Evolutionary conservation across 1,140 invertebrate genomes (phyloP), one percentile per base, ranked within the genome.

Genomic region (Ptiloglossa arizonensis): DNA sequence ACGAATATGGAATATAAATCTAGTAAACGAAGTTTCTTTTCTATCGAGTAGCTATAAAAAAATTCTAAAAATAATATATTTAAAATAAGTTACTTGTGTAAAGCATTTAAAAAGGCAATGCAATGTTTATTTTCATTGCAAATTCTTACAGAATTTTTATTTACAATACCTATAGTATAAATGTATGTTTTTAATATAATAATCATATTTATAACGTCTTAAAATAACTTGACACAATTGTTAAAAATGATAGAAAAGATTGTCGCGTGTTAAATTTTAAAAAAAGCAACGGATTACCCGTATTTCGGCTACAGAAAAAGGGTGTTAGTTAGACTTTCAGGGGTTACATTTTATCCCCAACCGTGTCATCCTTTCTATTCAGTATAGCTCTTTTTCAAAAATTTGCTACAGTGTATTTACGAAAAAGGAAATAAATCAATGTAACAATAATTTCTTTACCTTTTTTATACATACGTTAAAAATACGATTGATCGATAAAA

Each of bases 311-410:
- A 74, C 83, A 79, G 85, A 71, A 84, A 88, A 89, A 86, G 84
- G 88, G 88, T n/a, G 86, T 87, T 89, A 80, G 83, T 56, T 84
- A 87, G 83, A 86, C 89, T 89, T 87, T 83, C 79, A 82, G 81
- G 83, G 85, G 87, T 86, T 87, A 82, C 81, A 41, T 41, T 70
- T 78, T 84, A 86, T 82, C 88, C 86, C 86, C 86, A 71, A 83
- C 85, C 84, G 79, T 86, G 87, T 87, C 86, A 89, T 89, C 82
- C 82, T 3, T 56, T 56, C 78, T 60, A 83, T 74, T 63, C 76
- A 70, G 56, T 54, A n/a, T 27, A 44, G 35, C 48, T 41, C 66
- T 77, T 79, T 77, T 72, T 83, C 57, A 41, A 87, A 88, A 88
- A 86, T 87, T 70, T 74, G 77, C 60, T 76, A 81, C 69, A 84